phyloP scores from a whole-genome alignment of 2,797 vertebrate species.

The Tarsius wallacei region DNA sequence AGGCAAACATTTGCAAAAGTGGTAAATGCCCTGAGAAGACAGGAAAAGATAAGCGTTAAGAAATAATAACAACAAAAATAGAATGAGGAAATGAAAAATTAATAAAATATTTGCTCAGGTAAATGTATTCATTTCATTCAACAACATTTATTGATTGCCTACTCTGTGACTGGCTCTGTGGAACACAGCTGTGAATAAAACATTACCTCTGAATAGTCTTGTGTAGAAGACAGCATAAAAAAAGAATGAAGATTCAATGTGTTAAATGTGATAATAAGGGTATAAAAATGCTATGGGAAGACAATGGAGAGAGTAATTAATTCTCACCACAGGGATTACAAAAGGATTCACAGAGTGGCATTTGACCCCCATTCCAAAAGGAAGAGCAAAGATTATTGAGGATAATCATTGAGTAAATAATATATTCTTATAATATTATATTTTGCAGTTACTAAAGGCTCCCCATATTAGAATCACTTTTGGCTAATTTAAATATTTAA shows the following conservation, averaged over 20 bases:
- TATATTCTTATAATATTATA: slow-evolving; percentile 65
- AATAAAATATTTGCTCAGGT: slow-evolving; percentile 68
- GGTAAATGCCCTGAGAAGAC: slow-evolving; percentile 19
- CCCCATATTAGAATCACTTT: slow-evolving; percentile 44
- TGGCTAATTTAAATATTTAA: slow-evolving; percentile 47
- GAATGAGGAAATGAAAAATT: slow-evolving; percentile 65
- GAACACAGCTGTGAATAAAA: slow-evolving; percentile 77
- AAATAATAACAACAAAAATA: slow-evolving; percentile 64
- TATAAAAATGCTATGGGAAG: slow-evolving; percentile 61
- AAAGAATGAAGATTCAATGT: slow-evolving; percentile 64
- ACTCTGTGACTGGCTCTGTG: slow-evolving; percentile 17
- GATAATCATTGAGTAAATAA: slow-evolving; percentile 62
- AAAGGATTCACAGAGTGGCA: slow-evolving; percentile 45
- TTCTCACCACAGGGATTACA: slow-evolving; percentile 42
- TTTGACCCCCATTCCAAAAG: slow-evolving; percentile 59
- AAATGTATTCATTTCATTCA: slow-evolving; percentile 51
- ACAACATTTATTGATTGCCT: slow-evolving; percentile 60
- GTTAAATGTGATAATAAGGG: slow-evolving; percentile 24
- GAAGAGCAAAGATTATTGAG: slow-evolving; percentile 62
- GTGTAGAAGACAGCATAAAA: slow-evolving; percentile 41
- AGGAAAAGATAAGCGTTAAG: slow-evolving; percentile 17
- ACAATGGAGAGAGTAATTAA: slow-evolving; percentile 68
- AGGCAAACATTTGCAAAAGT: background rate
- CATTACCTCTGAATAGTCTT: slow-evolving; percentile 33
- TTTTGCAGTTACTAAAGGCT: slow-evolving; percentile 16